Conservation (phyloP, 2,113 vertebrate genomes). For the Hemibagrus wyckioides region DNA sequence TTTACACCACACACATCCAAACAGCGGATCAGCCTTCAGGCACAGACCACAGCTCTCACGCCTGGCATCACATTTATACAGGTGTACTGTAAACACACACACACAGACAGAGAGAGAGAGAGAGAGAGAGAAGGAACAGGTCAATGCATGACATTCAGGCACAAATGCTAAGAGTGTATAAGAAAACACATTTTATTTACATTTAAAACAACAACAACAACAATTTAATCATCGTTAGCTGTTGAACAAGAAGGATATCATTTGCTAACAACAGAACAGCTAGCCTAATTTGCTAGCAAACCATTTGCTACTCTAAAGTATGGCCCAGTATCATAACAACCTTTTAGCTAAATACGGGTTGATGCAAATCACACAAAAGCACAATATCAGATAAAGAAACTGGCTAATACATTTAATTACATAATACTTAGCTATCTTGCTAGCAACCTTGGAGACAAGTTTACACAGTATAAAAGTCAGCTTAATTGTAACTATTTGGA, state of each 20-base stretch:
- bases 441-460: background rate
- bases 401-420: background rate
- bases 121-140: background rate
- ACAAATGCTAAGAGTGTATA: background rate
- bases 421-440: background rate
- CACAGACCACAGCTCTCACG: slow-evolving; percentile 94
- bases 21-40: slow-evolving; percentile 93
- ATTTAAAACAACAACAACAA: background rate
- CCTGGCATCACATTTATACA: slow-evolving; percentile 96
- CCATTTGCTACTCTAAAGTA: background rate
- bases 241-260: background rate
- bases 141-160: background rate
- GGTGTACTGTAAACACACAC: slow-evolving; percentile 81
- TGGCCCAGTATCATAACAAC: background rate
- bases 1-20: slow-evolving; percentile 95
- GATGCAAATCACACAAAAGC: background rate
- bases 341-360: background rate
- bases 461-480: background rate
- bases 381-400: background rate
- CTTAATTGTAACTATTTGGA: background rate
- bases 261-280: background rate
- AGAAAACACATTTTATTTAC: background rate
- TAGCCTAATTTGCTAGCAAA: background rate
- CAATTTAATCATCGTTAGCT: background rate
- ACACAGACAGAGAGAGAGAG: background rate